Evolutionary conservation across 2,797 vertebrate species (phyloP).

Genomic region (Morelia viridis): DNA sequence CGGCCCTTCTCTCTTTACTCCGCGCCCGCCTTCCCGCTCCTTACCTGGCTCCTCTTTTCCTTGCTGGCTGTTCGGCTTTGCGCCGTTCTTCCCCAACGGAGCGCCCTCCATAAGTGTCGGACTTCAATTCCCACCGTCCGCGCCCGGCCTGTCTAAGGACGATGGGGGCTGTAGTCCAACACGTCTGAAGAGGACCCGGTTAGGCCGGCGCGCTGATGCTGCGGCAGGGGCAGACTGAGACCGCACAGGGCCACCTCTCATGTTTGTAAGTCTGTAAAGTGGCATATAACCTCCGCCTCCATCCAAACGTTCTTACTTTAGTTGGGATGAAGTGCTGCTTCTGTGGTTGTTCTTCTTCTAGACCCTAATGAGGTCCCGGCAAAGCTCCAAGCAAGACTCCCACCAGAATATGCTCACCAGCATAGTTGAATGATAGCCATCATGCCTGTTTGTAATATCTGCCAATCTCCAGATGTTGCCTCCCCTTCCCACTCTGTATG

Average conservation of each 20-base stretch:
- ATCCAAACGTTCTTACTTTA: no score
- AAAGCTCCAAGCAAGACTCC: no score
- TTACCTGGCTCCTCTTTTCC: not conserved
- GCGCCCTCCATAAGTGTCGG: not conserved
- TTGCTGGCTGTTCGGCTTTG: not conserved
- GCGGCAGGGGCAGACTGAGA: not conserved
- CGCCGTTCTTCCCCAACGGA: not conserved
- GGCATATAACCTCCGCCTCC: no score
- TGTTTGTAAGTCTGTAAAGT: not conserved
- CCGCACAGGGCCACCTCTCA: not conserved
- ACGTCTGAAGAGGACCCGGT: not conserved
- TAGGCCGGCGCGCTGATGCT: not conserved
- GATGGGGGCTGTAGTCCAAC: not conserved
- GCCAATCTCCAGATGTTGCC: no score
- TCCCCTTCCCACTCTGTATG: no score
- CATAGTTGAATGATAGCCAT: no score
- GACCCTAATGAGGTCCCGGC: no score
- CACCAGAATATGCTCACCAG: no score
- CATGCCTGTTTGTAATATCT: no score
- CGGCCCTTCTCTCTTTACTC: not conserved
- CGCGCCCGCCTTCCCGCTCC: no score
- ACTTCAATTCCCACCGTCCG: not conserved
- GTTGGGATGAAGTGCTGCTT: no score
- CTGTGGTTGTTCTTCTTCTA: no score
- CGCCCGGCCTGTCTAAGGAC: not conserved